phyloP scores from a whole-genome alignment of 2,113 vertebrate species.

The Mastomys coucha region DNA sequence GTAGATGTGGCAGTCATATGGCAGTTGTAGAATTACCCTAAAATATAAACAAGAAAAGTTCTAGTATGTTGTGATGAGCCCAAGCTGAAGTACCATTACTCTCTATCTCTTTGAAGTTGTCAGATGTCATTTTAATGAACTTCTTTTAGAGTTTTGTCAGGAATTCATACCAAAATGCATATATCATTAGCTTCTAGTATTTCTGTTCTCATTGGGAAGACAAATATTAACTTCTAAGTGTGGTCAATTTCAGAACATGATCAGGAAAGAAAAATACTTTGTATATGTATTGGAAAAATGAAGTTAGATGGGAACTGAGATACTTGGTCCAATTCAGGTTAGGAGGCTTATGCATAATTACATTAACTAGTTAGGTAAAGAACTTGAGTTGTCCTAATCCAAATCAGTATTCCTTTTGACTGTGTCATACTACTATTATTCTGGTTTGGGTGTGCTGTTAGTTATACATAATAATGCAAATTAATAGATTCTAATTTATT shows the following conservation, averaged over 20 bases:
- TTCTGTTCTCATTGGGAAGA: neutral
- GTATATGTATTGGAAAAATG: neutral
- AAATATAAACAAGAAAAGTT: neutral
- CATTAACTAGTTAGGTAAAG: neutral
- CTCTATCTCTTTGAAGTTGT: conserved; percentile 22
- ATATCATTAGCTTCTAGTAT: conserved; percentile 20
- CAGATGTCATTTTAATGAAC: neutral
- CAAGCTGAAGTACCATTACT: neutral
- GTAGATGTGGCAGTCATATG: neutral
- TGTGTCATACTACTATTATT: neutral
- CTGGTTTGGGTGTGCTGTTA: neutral
- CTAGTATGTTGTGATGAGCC: neutral
- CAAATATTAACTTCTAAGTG: neutral
- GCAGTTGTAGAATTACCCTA: neutral
- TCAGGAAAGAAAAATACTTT: neutral
- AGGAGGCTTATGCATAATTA: neutral
- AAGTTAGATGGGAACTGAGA: neutral
- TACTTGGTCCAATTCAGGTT: neutral
- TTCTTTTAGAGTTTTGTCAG: neutral
- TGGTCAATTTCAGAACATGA: neutral
- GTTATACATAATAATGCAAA: neutral
- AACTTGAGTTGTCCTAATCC: neutral
- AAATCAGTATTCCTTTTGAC: neutral
- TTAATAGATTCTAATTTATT: neutral
- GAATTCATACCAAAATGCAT: neutral